Evolutionary conservation across 2,113 vertebrate species (phyloP).

Genomic region (Hippocampus comes): DNA sequence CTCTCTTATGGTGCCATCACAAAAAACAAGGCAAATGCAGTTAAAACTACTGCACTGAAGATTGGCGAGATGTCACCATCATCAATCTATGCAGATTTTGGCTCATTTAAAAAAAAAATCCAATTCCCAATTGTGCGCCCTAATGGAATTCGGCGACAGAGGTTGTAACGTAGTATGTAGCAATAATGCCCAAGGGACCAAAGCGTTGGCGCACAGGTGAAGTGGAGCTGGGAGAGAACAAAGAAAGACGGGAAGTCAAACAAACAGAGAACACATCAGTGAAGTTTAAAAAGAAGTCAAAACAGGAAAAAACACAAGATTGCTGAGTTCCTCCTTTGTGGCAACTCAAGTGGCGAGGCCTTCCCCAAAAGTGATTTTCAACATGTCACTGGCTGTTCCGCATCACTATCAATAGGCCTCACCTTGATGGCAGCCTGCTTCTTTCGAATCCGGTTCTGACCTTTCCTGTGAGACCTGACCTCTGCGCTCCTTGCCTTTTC

Average conservation of each 20-base stretch:
- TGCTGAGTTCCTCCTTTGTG: background rate
- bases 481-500: background rate
- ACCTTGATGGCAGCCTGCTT: background rate
- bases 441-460: background rate
- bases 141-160: no score
- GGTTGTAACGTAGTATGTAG: background rate
- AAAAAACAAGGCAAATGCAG: no score
- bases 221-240: background rate
- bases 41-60: no score
- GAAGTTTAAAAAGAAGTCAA: background rate
- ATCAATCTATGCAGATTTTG: no score
- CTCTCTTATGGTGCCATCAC: no score
- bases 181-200: background rate
- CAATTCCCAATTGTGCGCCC: background rate
- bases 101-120: background rate
- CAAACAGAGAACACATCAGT: conserved; percentile 5
- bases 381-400: background rate
- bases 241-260: conserved; percentile 14
- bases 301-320: conserved; percentile 10
- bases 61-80: no score
- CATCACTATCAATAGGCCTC: background rate
- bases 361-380: conserved; percentile 8
- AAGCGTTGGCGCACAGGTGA: background rate
- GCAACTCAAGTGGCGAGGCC: background rate
- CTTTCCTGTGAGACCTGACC: background rate